Conservation (phyloP, 1,140 invertebrate species). For the Tetragonula clypearis region DNA sequence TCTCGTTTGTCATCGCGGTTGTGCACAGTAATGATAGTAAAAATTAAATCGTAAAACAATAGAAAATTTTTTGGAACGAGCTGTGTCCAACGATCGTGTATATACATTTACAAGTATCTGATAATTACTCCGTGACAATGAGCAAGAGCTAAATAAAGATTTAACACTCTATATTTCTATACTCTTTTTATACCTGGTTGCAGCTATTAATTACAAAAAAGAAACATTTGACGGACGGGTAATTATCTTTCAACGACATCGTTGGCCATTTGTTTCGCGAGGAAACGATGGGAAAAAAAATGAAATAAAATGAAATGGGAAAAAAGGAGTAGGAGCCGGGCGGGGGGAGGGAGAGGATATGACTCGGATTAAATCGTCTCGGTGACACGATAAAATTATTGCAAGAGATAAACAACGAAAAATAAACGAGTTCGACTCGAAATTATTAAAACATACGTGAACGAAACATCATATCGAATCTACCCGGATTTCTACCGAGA, state of each 20-base stretch:
- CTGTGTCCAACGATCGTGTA: too few relatives aligned
- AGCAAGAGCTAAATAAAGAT: neutral
- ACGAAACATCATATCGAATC: neutral
- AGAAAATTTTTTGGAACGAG: too few relatives aligned
- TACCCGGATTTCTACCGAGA: neutral
- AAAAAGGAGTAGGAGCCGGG: neutral
- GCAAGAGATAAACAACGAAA: neutral
- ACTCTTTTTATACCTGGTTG: neutral
- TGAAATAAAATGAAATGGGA: neutral
- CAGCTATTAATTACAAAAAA: slow-evolving; percentile 5
- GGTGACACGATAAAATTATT: neutral
- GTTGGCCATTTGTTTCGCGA: neutral
- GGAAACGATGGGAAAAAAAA: neutral
- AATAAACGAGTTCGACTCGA: neutral
- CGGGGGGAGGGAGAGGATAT: too few relatives aligned
- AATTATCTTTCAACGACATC: slow-evolving; percentile 27
- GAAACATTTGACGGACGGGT: neutral
- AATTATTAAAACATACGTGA: neutral
- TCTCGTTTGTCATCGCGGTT: too few relatives aligned
- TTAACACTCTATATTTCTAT: neutral
- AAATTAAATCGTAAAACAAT: too few relatives aligned
- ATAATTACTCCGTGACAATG: too few relatives aligned
- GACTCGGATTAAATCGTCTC: neutral
- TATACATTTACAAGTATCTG: too few relatives aligned
- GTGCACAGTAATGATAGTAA: too few relatives aligned